phyloP scores from a whole-genome alignment of 2,888 invertebrate species.

The Pyrochroa serraticornis region DNA sequence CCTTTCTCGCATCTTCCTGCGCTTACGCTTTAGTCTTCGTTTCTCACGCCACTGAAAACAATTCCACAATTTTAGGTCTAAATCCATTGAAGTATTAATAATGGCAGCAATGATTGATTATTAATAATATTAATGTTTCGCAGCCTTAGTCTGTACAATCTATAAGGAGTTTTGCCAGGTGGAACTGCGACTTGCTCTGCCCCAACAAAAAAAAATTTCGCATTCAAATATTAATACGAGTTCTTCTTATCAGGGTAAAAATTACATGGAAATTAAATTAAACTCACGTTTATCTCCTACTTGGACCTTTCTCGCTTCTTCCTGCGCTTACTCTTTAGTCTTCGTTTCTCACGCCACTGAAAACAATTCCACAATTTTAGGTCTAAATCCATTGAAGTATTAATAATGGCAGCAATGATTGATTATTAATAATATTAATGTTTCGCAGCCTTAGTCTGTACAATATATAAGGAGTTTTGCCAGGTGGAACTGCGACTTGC shows the following conservation, averaged over 20 bases:
- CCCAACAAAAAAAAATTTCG: slow-evolving; percentile 21
- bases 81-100: background rate
- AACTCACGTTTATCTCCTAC: slow-evolving; percentile 59
- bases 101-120: too few species aligned
- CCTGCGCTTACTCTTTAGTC: slow-evolving; percentile 98
- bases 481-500: slow-evolving; percentile 39
- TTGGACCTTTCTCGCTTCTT: slow-evolving; percentile 99
- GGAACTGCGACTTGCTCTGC: slow-evolving; percentile 37
- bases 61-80: background rate
- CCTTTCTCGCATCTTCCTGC: slow-evolving; percentile 99
- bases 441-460: slow-evolving; percentile 40
- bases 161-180: slow-evolving; percentile 34
- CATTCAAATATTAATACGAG: slow-evolving; percentile 13
- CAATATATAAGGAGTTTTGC: slow-evolving; percentile 23
- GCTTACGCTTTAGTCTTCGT: slow-evolving; percentile 97
- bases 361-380: too few species aligned
- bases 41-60: slow-evolving; percentile 92
- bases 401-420: background rate
- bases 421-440: slow-evolving; percentile 23
- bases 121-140: slow-evolving; percentile 32
- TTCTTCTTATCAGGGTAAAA: slow-evolving; percentile 7
- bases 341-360: slow-evolving; percentile 98
- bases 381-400: too few species aligned
- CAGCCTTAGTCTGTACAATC: slow-evolving; percentile 36
- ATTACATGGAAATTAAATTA: slow-evolving; percentile 4